These are phyloP conservation scores for Onychomys torridus DNA, from an alignment of 2,797 vertebrate genomes.

Conservation along the genomic window DNA sequence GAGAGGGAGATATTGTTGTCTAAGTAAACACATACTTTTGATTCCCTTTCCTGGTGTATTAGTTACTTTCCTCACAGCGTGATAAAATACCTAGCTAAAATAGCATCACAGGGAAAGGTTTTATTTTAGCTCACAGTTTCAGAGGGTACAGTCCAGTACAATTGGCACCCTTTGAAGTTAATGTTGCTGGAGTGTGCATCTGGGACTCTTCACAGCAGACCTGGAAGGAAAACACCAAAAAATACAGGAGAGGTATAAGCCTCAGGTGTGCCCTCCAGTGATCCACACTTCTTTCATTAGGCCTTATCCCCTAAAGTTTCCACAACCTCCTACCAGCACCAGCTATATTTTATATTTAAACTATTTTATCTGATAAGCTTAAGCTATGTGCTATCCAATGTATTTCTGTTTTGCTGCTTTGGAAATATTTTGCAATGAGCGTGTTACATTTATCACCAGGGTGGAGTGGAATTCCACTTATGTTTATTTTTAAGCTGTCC, in stretches of 20 bases:
- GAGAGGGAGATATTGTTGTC: not conserved
- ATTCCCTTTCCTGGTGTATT: not conserved
- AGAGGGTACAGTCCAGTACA: not conserved
- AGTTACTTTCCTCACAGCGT: not conserved
- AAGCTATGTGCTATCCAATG: not conserved
- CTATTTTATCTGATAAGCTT: not conserved
- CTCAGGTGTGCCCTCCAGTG: not conserved
- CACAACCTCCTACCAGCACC: not conserved
- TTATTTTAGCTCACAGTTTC: not conserved
- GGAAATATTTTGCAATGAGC: slow-evolving; percentile 22
- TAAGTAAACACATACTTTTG: slow-evolving; percentile 9
- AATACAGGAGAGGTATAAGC: not conserved
- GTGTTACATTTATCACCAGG: not conserved
- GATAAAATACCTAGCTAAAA: not conserved
- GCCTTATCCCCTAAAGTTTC: not conserved
- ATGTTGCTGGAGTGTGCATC: too few relatives aligned
- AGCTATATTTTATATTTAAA: not conserved
- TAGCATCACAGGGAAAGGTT: not conserved
- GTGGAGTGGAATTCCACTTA: not conserved
- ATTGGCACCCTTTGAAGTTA: not conserved
- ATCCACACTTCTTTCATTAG: not conserved
- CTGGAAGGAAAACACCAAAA: not conserved
- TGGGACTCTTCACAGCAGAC: not conserved
- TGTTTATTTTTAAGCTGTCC: slow-evolving; percentile 22
- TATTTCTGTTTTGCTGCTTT: slow-evolving; percentile 30